Base-by-base conservation (phyloP, 2,797 vertebrate genomes). In the Vespertilio murinus region DNA sequence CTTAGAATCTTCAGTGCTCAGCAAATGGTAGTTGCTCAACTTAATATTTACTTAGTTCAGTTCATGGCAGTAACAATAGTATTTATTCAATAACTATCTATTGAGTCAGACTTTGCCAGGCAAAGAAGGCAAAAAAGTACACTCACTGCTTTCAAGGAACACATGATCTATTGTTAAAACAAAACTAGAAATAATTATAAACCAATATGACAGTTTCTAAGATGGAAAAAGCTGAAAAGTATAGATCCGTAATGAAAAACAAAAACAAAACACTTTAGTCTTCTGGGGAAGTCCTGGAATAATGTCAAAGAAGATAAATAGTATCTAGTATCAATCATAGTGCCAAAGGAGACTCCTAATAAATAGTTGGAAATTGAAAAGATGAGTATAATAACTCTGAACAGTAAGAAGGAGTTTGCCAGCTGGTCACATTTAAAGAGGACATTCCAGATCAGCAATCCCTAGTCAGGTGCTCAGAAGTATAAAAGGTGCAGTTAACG, bases 31-130 rank as follows among this genome's bases (percentile, higher is more conserved):
- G n/a, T 83, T 93, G 71, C 52, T 88, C 45, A 88, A 56, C 54
- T 87, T 95, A 69, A 90, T 93, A 91, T 94, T 91, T 89, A 83
- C 70, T 83, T 47, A 83, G 47, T 79, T 94, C 52, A 94, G 67
- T 95, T 93, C 91, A 90, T 77, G 81, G 77, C 54, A 81, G 69
- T 70, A 79, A 56, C 28, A 85, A 4, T 74, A 92, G 52, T 83
- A 61, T 91, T 93, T 94, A 85, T 95, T 96, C 38, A 88, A 65
- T 54, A 92, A 81, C 35, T 93, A 80, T 75, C 86, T 89, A 86
- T 64, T 94, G 47, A 95, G 30, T 80, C 75, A 81, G 45, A 89
- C 47, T 86, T 30, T 89, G 59, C 22, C 64, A 83, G 25, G 40
- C 83, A 71, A 88, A 79, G 14, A 91, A 33, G 59, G 25, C 47